A percentile compares a stretch with the other conserved stretches of the same genome.
phyloP scores from a whole-genome alignment of 2,797 vertebrate genomes.

The Crocodylus rhombifer region DNA sequence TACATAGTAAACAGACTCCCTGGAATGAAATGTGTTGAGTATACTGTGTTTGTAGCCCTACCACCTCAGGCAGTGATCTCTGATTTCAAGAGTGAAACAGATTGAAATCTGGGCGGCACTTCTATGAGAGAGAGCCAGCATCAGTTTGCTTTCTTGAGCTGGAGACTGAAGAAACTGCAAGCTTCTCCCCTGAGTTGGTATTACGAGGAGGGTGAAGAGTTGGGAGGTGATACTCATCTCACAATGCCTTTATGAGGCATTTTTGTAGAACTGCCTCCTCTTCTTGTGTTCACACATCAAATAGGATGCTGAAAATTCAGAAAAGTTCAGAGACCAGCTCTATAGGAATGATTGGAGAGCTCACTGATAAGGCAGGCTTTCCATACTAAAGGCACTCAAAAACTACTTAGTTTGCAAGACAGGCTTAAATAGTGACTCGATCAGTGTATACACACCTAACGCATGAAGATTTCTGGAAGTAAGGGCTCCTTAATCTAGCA shows the following conservation, averaged over 20 bases:
- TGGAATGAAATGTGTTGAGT: not conserved
- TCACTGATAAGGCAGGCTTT: too few relatives aligned
- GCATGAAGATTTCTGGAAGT: not conserved
- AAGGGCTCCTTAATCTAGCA: not conserved
- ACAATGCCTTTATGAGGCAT: not conserved
- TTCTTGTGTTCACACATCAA: not conserved
- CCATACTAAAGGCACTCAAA: too few relatives aligned
- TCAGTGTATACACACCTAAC: not conserved
- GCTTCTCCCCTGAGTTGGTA: constrained; percentile 68
- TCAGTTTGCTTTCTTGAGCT: not conserved
- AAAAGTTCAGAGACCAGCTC: not conserved
- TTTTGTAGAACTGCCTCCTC: not conserved
- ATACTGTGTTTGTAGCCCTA: constrained; percentile 63
- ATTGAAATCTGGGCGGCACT: constrained; percentile 38
- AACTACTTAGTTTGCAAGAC: too few relatives aligned
- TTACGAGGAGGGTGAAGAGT: constrained; percentile 42
- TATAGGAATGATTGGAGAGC: not conserved
- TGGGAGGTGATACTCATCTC: not conserved
- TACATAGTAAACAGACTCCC: too few relatives aligned
- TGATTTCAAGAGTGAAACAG: constrained; percentile 40
- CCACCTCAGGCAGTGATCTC: constrained; percentile 42
- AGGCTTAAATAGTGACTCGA: not conserved
- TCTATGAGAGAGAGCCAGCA: not conserved
- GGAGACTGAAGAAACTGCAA: constrained; percentile 58
- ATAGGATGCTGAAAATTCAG: not conserved